A percentile compares a stretch with the other conserved stretches of the same genome.
Conservation (phyloP, 2,113 vertebrate genomes). For the Poicephalus meyeri region DNA sequence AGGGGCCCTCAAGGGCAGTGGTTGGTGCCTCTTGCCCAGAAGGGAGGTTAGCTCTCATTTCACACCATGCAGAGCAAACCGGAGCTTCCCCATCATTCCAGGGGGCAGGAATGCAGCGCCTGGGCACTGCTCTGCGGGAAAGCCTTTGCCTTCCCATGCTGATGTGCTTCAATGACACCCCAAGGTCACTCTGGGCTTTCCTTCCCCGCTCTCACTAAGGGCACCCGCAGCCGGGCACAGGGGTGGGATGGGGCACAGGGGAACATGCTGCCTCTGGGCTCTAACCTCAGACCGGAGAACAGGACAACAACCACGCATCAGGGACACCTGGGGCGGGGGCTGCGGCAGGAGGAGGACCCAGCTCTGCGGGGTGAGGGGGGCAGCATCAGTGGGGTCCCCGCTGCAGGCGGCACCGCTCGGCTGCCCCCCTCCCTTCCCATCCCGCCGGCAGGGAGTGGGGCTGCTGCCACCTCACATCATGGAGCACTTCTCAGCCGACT, state of each 20-base stretch:
- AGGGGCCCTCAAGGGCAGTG: neutral
- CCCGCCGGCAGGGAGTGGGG: neutral
- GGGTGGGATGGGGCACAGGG: neutral
- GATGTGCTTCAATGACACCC: neutral
- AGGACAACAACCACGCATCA: neutral
- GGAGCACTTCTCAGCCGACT: slow-evolving; percentile 91
- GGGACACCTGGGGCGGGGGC: neutral
- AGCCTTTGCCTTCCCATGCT: neutral
- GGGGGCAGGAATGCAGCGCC: neutral
- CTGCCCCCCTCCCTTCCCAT: neutral
- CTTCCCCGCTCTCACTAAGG: neutral
- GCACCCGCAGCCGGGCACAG: neutral
- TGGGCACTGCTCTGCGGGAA: rapidly evolving
- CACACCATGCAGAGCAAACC: neutral
- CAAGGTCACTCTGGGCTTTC: neutral
- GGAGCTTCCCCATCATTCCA: neutral
- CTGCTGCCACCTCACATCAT: slow-evolving; percentile 84
- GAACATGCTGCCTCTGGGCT: neutral
- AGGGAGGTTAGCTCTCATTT: neutral
- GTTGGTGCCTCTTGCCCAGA: neutral
- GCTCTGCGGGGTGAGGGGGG: neutral
- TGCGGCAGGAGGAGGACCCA: neutral
- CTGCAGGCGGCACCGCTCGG: neutral
- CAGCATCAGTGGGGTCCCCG: neutral
- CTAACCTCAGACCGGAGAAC: neutral